Evolutionary conservation across 2,797 vertebrate species (phyloP).

Genomic region (Chelon auratus): DNA sequence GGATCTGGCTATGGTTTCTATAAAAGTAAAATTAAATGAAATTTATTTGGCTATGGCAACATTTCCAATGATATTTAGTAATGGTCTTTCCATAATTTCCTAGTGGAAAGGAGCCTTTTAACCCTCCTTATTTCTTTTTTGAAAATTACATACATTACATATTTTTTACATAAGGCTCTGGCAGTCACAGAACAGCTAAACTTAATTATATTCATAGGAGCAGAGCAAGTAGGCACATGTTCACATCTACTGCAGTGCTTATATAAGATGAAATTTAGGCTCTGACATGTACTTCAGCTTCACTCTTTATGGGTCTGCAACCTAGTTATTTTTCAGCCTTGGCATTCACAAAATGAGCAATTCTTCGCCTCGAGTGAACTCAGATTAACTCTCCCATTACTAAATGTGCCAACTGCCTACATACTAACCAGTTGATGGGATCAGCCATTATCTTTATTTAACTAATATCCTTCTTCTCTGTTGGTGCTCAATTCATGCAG

Average conservation of each 20-base stretch:
- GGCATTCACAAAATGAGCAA: background rate
- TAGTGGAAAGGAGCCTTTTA: too few species aligned
- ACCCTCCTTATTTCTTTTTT: too few species aligned
- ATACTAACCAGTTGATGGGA: constrained; percentile 34
- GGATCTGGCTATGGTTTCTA: too few species aligned
- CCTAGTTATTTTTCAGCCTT: background rate
- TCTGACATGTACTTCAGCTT: background rate
- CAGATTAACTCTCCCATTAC: background rate
- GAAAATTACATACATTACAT: too few species aligned
- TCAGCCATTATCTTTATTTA: constrained; percentile 43
- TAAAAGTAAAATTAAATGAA: too few species aligned
- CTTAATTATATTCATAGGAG: background rate
- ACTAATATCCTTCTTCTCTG: constrained; percentile 14
- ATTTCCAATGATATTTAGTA: too few species aligned
- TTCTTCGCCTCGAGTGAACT: constrained; percentile 8
- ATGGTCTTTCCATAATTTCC: too few species aligned
- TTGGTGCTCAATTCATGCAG: constrained; percentile 26
- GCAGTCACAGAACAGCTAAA: too few species aligned
- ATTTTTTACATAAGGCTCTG: too few species aligned
- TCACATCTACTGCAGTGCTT: background rate
- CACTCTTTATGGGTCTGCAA: background rate
- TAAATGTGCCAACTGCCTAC: constrained; percentile 6
- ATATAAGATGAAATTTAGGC: background rate
- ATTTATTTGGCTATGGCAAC: too few species aligned
- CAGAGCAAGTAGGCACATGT: too few species aligned